phyloP scores from a whole-genome alignment of 2,113 vertebrate species.

The Mastomys natalensis region DNA sequence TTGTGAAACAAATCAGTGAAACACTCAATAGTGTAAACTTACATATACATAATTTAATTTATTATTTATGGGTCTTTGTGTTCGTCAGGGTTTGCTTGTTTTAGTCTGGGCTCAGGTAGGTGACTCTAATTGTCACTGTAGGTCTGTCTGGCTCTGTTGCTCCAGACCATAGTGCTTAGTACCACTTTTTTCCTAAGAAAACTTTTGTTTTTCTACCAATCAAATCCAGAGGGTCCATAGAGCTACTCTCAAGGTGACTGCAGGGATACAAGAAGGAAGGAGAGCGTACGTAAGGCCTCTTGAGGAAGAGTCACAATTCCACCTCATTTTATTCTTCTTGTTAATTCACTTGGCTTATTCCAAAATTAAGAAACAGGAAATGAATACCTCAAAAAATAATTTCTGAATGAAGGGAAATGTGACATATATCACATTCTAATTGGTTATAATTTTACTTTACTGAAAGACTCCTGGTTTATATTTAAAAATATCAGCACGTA shows the following conservation, averaged over 20 bases:
- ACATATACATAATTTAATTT: background rate
- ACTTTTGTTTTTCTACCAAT: background rate
- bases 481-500: conserved; percentile 9
- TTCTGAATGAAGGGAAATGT: background rate
- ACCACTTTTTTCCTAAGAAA: background rate
- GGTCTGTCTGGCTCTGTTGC: background rate
- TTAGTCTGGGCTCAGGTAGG: background rate
- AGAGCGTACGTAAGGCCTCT: background rate
- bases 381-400: background rate
- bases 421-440: background rate
- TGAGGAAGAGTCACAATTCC: background rate
- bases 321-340: background rate
- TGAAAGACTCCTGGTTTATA: background rate
- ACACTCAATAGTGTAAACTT: background rate
- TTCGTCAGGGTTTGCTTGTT: background rate
- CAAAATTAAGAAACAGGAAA: conserved; percentile 27
- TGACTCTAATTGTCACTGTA: background rate
- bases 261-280: background rate
- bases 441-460: conserved; percentile 24
- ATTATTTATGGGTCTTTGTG: background rate
- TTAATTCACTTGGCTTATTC: background rate
- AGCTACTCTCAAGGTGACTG: background rate
- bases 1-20: conserved; percentile 7
- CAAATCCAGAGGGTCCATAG: background rate
- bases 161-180: background rate